phyloP scores from a whole-genome alignment of 2,888 invertebrate species.

The Diarsia rubi region DNA sequence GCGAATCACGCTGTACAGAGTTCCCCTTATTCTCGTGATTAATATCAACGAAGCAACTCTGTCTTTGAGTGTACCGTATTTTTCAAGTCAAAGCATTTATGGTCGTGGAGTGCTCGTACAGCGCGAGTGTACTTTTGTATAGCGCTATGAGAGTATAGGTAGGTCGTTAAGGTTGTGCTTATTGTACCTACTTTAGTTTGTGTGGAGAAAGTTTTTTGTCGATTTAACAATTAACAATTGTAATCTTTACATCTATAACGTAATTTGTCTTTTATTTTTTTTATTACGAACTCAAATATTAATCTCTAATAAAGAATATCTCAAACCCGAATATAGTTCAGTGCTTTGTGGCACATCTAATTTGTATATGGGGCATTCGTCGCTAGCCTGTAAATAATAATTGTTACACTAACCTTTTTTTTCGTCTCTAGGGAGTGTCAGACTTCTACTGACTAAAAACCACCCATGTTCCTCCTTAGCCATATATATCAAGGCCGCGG shows the following conservation, averaged over 20 bases:
- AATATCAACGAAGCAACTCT: slow-evolving; percentile 66
- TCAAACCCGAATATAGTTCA: too few relatives aligned
- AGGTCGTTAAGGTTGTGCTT: neutral
- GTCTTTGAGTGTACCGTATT: slow-evolving; percentile 64
- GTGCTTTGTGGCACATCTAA: too few relatives aligned
- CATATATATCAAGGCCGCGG: too few relatives aligned
- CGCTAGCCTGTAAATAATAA: too few relatives aligned
- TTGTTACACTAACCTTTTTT: too few relatives aligned
- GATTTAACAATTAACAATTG: neutral
- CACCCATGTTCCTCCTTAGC: too few relatives aligned
- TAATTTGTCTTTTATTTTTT: neutral
- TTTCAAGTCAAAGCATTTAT: slow-evolving; percentile 63
- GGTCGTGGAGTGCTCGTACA: slow-evolving; percentile 35
- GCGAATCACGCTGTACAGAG: slow-evolving; percentile 66
- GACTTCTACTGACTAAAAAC: too few relatives aligned
- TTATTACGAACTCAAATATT: too few relatives aligned
- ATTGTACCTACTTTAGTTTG: neutral
- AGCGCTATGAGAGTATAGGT: neutral
- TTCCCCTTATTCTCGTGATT: slow-evolving; percentile 65
- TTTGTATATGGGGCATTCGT: too few relatives aligned
- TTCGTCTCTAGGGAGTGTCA: too few relatives aligned
- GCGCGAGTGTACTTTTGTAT: slow-evolving; percentile 33
- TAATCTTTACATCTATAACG: neutral
- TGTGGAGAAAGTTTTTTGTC: neutral
- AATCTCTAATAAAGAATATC: too few relatives aligned